Evolutionary conservation across 2,888 invertebrate genomes (phyloP), one percentile per base, ranked within the genome.

Genomic region (Drosophila setosimentum): DNA sequence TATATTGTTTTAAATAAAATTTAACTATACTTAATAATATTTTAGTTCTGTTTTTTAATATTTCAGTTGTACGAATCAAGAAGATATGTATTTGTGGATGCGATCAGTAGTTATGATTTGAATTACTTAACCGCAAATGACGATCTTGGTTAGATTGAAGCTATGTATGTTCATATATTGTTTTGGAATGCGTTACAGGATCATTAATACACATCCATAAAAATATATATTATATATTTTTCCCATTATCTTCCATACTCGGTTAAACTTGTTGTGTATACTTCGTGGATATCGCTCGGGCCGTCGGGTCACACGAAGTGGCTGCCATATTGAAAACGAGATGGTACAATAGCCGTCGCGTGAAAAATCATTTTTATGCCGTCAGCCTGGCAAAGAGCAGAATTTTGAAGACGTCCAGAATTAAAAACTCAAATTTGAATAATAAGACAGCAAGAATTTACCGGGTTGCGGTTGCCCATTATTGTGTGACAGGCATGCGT

Each of bases 321-420:
- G 82, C 78, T 76, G 91, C 91, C 90, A 90, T 90, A 67, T 90
- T 90, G 91, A 54, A 83, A 77, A 79, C 68, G 60, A 68, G 48
- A 48, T 65, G 59, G 50, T 53, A 37, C 45, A 21, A n/a, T 62
- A 57, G 68, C 59, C 50, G 61, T 77, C 87, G 81, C 29, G 84
- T 83, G 89, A 89, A 89, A 89, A 89, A 72, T 69, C 11, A 55
- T 58, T 68, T 58, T n/a, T 35, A n/a, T 27, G 33, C 50, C 55
- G 57, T 45, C 50, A 51, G 33, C 18, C 40, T 53, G 53, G 49
- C 45, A 42, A 42, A 40, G 48, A 16, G 24, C 27, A 54, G 24
- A 21, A 48, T 49, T 48, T 57, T 24, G 16, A 37, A 32, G 1
- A 33, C 2, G 0, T 13, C 2, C 40, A 35, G 5, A 48, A 24